Percentiles rank a stretch among this genome's conserved stretches.
These are phyloP conservation scores for Melanophora roralis DNA, from an alignment of 2,888 invertebrate genomes.

Conservation along the genomic window DNA sequence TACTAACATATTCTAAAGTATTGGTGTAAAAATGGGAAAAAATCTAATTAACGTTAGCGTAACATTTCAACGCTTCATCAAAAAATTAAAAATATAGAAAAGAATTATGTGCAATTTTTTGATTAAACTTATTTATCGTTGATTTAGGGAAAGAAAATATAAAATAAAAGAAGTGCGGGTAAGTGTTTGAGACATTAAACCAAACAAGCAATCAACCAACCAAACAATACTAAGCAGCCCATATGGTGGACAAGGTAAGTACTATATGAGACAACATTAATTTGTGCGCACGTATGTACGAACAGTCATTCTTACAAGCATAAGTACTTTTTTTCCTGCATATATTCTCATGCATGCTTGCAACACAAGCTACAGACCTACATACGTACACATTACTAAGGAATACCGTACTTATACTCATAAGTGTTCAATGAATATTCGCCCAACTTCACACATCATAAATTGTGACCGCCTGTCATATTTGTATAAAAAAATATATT, in stretches of 20 bases:
- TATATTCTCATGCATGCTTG: slow-evolving; percentile 21
- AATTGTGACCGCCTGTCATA: slow-evolving; percentile 65
- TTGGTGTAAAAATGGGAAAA: slow-evolving; percentile 33
- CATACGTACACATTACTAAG: background rate
- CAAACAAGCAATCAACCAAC: background rate
- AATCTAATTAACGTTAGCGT: slow-evolving; percentile 63
- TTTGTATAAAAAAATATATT: slow-evolving; percentile 29
- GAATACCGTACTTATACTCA: slow-evolving; percentile 3
- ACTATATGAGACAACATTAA: slow-evolving; percentile 33
- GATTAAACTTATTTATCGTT: slow-evolving; percentile 45
- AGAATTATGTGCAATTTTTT: slow-evolving; percentile 55
- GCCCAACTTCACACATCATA: slow-evolving; percentile 66
- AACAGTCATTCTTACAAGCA: too few species aligned
- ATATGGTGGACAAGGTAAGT: slow-evolving; percentile 46
- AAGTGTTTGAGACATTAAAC: background rate
- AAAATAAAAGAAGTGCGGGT: background rate
- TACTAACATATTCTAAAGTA: background rate
- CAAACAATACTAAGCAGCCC: slow-evolving; percentile 18
- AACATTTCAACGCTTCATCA: slow-evolving; percentile 62
- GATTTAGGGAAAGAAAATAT: slow-evolving; percentile 30
- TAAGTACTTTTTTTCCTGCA: background rate
- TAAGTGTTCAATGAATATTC: slow-evolving; percentile 62
- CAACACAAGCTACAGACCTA: slow-evolving; percentile 24
- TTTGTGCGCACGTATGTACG: too few species aligned
- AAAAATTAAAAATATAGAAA: background rate